Evolutionary conservation across 2,888 invertebrate genomes (phyloP).

Genomic region (Tiliacea citrago): DNA sequence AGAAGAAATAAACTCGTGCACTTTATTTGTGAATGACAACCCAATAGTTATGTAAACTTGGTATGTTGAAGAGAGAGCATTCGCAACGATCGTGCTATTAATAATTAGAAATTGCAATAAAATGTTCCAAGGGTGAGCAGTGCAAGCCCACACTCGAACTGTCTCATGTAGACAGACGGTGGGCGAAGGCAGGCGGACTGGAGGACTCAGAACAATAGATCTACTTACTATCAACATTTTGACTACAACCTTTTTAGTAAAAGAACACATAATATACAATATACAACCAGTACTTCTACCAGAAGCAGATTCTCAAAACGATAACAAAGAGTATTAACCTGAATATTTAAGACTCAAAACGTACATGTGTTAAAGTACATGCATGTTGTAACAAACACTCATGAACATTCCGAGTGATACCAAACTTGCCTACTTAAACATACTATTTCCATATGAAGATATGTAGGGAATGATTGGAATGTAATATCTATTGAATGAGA

Average conservation of each 20-base stretch:
- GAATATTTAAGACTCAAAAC: conserved; percentile 52
- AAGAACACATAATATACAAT: conserved; percentile 11
- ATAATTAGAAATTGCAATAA: conserved; percentile 16
- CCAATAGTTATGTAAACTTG: conserved; percentile 18
- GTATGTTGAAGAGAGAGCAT: conserved; percentile 31
- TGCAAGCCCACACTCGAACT: conserved; percentile 9
- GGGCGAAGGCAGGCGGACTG: conserved; percentile 23
- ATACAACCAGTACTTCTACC: conserved; percentile 11
- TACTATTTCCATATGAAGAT: conserved; percentile 76
- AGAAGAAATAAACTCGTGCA: conserved; percentile 23
- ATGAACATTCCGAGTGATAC: conserved; percentile 61
- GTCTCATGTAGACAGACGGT: conserved; percentile 12
- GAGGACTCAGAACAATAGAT: neutral
- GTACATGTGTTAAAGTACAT: conserved; percentile 39
- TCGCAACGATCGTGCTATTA: neutral
- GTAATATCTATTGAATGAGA: conserved; percentile 84
- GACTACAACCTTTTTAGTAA: conserved; percentile 11
- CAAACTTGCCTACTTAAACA: conserved; percentile 68
- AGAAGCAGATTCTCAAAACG: conserved; percentile 46
- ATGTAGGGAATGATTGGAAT: conserved; percentile 82
- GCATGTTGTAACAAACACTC: conserved; percentile 58
- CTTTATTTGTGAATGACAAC: conserved; percentile 31
- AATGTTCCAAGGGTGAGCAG: conserved; percentile 4
- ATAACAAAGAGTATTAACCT: conserved; percentile 53
- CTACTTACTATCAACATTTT: conserved; percentile 21